Percentiles rank a stretch among this genome's conserved stretches.
phyloP scores from a whole-genome alignment of 2,797 vertebrate genomes.

The Gila robusta region DNA sequence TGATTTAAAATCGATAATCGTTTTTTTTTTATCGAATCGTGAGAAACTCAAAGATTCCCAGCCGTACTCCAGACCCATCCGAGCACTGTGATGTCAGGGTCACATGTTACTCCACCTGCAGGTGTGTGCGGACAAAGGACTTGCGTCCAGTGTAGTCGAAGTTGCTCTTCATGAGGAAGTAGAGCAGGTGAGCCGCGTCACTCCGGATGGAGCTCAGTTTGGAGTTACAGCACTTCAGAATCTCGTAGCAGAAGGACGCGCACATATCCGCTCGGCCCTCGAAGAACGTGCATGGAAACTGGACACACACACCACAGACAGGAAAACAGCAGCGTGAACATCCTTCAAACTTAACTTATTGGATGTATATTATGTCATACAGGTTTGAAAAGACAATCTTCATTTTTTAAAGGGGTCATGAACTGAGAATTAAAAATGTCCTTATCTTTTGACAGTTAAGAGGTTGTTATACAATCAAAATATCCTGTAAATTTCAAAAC shows the following conservation, averaged over 20 bases:
- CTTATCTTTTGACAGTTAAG: no score
- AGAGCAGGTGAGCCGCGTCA: conserved; percentile 94
- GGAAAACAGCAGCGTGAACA: not conserved
- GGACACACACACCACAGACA: conserved; percentile 1
- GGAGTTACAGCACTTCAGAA: conserved; percentile 97
- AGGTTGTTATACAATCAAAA: no score
- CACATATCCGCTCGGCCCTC: conserved; percentile 98
- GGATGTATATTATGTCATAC: not conserved
- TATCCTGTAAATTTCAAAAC: no score
- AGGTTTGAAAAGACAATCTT: not conserved
- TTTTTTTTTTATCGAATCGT: no score
- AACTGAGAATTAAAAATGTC: no score
- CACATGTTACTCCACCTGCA: conserved; percentile 76
- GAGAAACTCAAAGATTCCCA: no score
- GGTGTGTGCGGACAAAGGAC: conserved; percentile 94
- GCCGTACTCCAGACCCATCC: no score
- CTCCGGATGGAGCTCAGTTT: conserved; percentile 95
- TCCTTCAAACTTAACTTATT: not conserved
- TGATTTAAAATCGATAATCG: no score
- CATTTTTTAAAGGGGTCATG: no score
- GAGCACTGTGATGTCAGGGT: no score
- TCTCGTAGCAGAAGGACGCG: conserved; percentile 95
- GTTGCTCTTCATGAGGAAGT: conserved; percentile 99
- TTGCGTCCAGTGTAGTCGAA: conserved; percentile 97
- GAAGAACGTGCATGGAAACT: conserved; percentile 97